Evolutionary conservation across 2,797 vertebrate genomes (phyloP), one percentile per base, ranked within the genome.

Genomic region (Sebastes steindachneri): DNA sequence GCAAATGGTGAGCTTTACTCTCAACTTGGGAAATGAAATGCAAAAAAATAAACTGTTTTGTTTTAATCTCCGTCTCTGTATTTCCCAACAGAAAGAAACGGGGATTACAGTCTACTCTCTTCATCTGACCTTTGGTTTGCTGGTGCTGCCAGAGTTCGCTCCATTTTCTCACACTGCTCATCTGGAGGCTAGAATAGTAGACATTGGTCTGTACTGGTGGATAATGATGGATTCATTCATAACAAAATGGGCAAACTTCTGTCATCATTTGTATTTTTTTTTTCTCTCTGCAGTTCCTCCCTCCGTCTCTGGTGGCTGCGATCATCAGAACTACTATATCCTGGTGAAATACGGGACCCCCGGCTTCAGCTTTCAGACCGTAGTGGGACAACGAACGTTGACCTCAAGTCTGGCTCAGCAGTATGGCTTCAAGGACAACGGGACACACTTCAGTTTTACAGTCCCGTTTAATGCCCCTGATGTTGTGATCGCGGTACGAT

Each of bases 301-400:
- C 1, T 84, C 71, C 0, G n/a, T 93, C 35, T 69, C 85, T 33
- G 94, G 93, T 2, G 55, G 21, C 48, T 96, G 95, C 60, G 92
- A 92, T 25, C 2, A 74, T n/a, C 23, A 89, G 3, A 84, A 85
- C 79, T 95, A 95, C 74, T 33, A 91, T 7, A 1, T 95, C 54
- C 73, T 88, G 0, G 93, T 96, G 33, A 77, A 75, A 69, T 81
- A 91, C 5, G 94, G 92, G 10, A 88, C 54, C n/a, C 35, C 58
- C 1, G 74, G 59, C 25, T 82, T 70, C 5, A 84, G 83, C 62
- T 95, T 95, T 68, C 64, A 90, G 12, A 91, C 86, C 3, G 1
- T 71, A 0, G 57, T 96, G 48, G 95, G 95, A 31, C 71, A 82
- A 9, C 84, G 4, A 5, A 0, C 19, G 3, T 19, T 96, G 80